Base-by-base conservation (phyloP, 2,797 vertebrate genomes). In the Acridotheres tristis region DNA sequence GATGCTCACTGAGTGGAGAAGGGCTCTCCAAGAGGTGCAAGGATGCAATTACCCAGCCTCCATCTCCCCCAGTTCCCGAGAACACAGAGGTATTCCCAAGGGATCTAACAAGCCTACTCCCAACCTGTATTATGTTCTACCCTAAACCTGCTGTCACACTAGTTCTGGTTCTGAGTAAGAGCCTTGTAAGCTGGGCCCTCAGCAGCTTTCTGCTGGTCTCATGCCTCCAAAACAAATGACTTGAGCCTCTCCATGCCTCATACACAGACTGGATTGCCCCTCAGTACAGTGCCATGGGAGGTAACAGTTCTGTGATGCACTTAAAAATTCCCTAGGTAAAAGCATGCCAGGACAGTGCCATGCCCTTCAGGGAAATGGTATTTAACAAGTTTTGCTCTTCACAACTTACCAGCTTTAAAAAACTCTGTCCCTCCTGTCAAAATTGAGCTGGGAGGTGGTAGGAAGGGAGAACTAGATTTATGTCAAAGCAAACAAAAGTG, bases 1-100 rank as follows among this genome's bases (percentile, higher is more conserved):
- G 40, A 7, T 1, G 3, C 34, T 73, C 36, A 27, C 0, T 15
- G 36, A 14, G 45, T 2, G 2, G 13, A 36, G 18, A 58, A 73
- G 10, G 8, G 19, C 32, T 88, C 43, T 89, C 54, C 13, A 76
- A 71, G 25, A 77, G 26, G 29, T 34, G 17, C 27, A 42, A 55
- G 54, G 50, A 77, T 14, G 40, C 16, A 65, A 29, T 34, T 76
- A 22, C 10, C 5, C 34, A 51, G 30, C 18, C 16, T 73, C 17
- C 5, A 29, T n/a, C 40, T 81, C 18, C 25, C 29, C 21, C 16
- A 7, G 0, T 20, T 26, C 69, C 40, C 10, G 2, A 63, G 32
- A 42, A 59, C 54, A 42, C 4, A 6, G 7, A 61, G 47, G 32
- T 9, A 11, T 36, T 73, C 47, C 57, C 50, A 45, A 45, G 50